Base-by-base conservation (phyloP, 1,140 invertebrate species). In the Metopolophium dirhodum region DNA sequence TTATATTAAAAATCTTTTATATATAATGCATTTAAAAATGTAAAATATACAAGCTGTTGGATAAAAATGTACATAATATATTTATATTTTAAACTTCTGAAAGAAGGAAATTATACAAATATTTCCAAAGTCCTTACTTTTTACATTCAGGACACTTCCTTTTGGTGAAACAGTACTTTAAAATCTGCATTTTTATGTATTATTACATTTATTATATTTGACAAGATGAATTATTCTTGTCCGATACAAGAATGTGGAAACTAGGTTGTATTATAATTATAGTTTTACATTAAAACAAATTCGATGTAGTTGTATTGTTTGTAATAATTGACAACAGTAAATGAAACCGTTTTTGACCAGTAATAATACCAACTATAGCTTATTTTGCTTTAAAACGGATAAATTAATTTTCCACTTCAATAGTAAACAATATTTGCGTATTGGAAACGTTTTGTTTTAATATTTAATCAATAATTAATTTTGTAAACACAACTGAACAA, bases 51-150 rank as follows among this genome's bases (percentile, higher is more conserved):
- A 20, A 82, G n/a, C 35, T 82, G n/a, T 82, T 35, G n/a, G 35
- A 37, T 82, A 82, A 82, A 82, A 82, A 82, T 83, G 8, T 83
- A 23, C 8, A 37, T 41, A 41, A 4, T 41, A 83, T 83, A 82
- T 37, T 82, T 83, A 37, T 83, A 83, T 83, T 83, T 37, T 9
- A 23, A 83, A 23, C 37, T 23, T 83, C 9, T 83, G 37, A 37
- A 23, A 83, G 37, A 83, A 83, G 22, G 20, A 37, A 83, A 83
- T 83, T 83, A 83, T 83, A 83, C 82, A 37, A 83, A 83, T 83
- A 47, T 41, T 9, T 8, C 41, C 41, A 22, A 41, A 83, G 82
- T 41, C 41, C 2, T 41, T 37, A 7, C 35, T 22, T 83, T 83
- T 35, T 41, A 41, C 41, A 22, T 83, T 83, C 82, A 83, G 37